Conservation (phyloP, 2,888 invertebrate genomes). For the Metacarcinus magister region DNA sequence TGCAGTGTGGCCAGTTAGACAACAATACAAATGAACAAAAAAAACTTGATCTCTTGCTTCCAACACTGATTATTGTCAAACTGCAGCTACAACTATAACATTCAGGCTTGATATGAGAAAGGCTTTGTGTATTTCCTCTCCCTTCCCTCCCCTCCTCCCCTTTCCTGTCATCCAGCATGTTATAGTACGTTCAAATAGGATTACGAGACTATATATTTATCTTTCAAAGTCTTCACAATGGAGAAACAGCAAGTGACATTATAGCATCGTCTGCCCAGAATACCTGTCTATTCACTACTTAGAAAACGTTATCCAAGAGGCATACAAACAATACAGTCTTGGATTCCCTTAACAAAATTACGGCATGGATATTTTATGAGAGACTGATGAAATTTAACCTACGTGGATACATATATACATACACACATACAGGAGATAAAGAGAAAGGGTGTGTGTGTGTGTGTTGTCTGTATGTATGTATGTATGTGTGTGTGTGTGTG, state of each 20-base stretch:
- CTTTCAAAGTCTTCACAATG: background rate
- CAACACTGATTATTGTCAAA: background rate
- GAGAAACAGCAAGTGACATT: background rate
- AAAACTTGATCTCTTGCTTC: background rate
- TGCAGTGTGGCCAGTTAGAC: conserved; percentile 13
- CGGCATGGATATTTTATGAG: no score
- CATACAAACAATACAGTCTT: background rate
- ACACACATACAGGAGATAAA: conserved; percentile 7
- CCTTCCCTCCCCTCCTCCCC: no score
- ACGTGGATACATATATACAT: background rate
- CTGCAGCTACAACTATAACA: background rate
- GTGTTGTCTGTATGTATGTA: no score
- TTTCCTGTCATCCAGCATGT: no score
- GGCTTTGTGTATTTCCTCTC: background rate
- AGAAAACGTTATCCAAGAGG: background rate
- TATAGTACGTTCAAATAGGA: background rate
- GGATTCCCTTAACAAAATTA: background rate
- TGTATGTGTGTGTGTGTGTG: background rate
- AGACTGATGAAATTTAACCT: background rate
- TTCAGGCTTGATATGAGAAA: background rate
- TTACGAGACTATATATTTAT: background rate
- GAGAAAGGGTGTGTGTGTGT: conserved; percentile 39
- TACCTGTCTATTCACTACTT: background rate
- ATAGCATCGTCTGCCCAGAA: background rate
- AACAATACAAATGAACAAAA: conserved; percentile 20